These are phyloP conservation scores for Dendrolimus punctatus DNA, from an alignment of 1,140 invertebrate genomes.

Conservation along the genomic window DNA sequence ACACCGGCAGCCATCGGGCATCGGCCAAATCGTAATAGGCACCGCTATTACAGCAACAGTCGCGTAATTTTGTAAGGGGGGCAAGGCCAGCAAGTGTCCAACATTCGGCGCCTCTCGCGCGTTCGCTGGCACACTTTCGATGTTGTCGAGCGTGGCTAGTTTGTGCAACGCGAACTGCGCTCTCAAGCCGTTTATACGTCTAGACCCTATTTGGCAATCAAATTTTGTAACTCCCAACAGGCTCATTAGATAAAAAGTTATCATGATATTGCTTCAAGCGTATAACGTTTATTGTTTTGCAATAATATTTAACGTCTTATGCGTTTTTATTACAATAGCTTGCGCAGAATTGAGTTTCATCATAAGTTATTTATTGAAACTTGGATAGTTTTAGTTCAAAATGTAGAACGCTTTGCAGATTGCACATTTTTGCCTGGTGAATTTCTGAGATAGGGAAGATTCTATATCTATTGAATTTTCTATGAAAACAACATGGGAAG, in stretches of 20 bases:
- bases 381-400: too few relatives aligned
- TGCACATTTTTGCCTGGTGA: too few relatives aligned
- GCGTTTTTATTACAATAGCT: too few relatives aligned
- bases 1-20: constrained; percentile 1
- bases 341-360: too few relatives aligned
- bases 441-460: too few relatives aligned
- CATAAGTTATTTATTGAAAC: too few relatives aligned
- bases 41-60: constrained; percentile 17
- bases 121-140: constrained; percentile 37
- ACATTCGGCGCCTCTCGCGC: constrained; percentile 31
- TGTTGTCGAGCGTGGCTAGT: constrained; percentile 7
- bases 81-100: constrained; percentile 43
- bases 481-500: too few relatives aligned
- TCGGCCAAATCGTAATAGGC: constrained; percentile 1
- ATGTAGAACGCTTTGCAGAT: too few relatives aligned
- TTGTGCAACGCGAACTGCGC: not conserved
- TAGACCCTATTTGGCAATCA: constrained; percentile 12
- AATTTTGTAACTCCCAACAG: constrained; percentile 6
- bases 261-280: too few relatives aligned
- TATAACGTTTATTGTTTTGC: constrained; percentile 2
- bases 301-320: not conserved
- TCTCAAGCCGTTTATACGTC: not conserved
- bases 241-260: too few relatives aligned
- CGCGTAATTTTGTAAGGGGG: constrained; percentile 36
- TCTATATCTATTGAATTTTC: too few relatives aligned